These are phyloP conservation scores for Ricordea florida DNA, from an alignment of 92 coral and sea anemone genomes.

Conservation along the genomic window DNA sequence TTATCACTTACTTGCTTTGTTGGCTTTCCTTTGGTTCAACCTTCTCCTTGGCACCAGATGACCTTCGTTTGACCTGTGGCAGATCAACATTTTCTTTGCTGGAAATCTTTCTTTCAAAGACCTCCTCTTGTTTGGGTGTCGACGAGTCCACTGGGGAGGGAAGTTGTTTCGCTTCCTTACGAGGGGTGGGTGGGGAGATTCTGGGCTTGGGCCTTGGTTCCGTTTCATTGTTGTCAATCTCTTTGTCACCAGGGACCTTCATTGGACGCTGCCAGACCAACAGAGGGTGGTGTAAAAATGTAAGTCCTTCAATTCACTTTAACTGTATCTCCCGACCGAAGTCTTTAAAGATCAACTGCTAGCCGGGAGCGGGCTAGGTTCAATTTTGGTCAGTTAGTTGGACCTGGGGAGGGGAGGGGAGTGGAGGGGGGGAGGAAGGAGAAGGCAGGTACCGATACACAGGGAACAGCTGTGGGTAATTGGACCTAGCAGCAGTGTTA, in stretches of 20 bases:
- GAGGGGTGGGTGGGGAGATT: slow-evolving; percentile 14
- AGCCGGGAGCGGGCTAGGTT: too few relatives aligned
- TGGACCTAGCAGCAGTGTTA: too few relatives aligned
- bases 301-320: neutral
- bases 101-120: slow-evolving; percentile 23
- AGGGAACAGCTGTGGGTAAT: too few relatives aligned
- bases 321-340: too few relatives aligned
- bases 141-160: slow-evolving; percentile 67
- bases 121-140: slow-evolving; percentile 73
- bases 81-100: slow-evolving; percentile 29
- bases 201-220: slow-evolving; percentile 16
- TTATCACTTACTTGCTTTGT: slow-evolving; percentile 20
- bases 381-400: neutral
- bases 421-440: neutral
- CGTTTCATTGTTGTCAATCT: slow-evolving; percentile 22
- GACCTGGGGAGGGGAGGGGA: neutral
- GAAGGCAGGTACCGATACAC: too few relatives aligned
- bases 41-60: slow-evolving; percentile 20
- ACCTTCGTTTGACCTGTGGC: slow-evolving; percentile 26
- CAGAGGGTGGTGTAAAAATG: neutral
- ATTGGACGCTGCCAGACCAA: slow-evolving; percentile 65
- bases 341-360: too few relatives aligned
- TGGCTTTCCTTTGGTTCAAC: neutral
- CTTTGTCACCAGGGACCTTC: slow-evolving; percentile 69
- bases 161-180: neutral